Percentiles rank a stretch among this genome's conserved stretches.
Conservation (phyloP, 2,113 vertebrate species). For the Haplotaxodon microlepis region DNA sequence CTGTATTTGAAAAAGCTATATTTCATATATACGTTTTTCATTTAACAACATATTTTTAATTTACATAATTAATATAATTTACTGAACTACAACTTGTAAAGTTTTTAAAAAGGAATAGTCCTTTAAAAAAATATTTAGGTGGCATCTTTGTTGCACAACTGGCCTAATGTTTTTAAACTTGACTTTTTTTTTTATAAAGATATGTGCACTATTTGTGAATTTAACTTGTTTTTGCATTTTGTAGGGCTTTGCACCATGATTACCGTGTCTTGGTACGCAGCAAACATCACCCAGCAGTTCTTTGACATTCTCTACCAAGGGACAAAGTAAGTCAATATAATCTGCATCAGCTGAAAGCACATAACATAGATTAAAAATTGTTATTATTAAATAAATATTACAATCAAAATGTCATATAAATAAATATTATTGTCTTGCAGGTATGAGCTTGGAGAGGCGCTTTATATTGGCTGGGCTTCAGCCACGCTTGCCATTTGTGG, state of each 20-base stretch:
- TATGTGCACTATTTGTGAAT: background rate
- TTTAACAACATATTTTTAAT: background rate
- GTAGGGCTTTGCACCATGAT: conserved; percentile 80
- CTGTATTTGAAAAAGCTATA: background rate
- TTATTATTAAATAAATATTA: background rate
- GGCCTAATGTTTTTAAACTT: background rate
- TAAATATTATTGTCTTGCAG: conserved; percentile 21
- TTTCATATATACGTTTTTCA: background rate
- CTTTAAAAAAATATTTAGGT: background rate
- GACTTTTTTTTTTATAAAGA: background rate
- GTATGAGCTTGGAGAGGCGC: conserved; percentile 71
- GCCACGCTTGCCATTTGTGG: conserved; percentile 59
- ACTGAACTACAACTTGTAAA: background rate
- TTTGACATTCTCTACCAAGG: conserved; percentile 77
- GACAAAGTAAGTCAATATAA: conserved; percentile 76
- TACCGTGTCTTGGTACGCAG: conserved; percentile 83
- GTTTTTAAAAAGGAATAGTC: background rate
- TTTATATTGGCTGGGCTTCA: conserved; percentile 76
- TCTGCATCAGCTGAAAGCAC: background rate
- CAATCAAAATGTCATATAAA: background rate
- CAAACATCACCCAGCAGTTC: conserved; percentile 80
- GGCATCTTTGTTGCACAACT: background rate
- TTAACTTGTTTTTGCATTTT: background rate
- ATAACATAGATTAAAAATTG: background rate
- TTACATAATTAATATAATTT: background rate